Conservation (phyloP, 1,140 invertebrate genomes). For the Melipona quadrifasciata region DNA sequence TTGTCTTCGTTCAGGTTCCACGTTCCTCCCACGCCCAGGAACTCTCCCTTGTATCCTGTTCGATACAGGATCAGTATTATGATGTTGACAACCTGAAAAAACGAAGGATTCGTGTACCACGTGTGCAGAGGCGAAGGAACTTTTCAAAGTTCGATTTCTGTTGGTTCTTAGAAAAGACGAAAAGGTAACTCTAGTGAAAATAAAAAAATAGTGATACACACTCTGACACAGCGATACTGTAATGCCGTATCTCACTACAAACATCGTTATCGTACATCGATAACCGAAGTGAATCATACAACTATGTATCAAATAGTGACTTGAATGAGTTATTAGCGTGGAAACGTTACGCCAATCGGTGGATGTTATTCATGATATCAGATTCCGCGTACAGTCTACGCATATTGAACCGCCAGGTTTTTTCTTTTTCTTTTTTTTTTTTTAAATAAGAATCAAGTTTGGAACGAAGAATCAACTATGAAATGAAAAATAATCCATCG, state of each 20-base stretch:
- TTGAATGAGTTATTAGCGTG: slow-evolving; percentile 57
- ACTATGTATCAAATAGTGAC: slow-evolving; percentile 44
- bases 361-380: neutral
- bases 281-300: slow-evolving; percentile 68
- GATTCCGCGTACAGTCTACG: neutral
- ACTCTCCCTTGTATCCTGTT: slow-evolving; percentile 90
- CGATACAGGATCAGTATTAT: slow-evolving; percentile 91
- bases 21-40: slow-evolving; percentile 91
- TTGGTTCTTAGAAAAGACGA: neutral
- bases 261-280: slow-evolving; percentile 61
- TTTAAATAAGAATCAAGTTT: neutral
- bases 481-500: neutral
- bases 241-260: slow-evolving; percentile 61
- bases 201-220: slow-evolving; percentile 9
- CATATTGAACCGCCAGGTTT: neutral
- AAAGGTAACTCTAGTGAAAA: neutral
- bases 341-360: neutral
- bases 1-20: slow-evolving; percentile 95
- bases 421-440: neutral
- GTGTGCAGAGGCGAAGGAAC: neutral
- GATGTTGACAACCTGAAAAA: slow-evolving; percentile 88
- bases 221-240: slow-evolving; percentile 4
- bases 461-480: neutral
- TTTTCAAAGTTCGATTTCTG: neutral
- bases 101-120: neutral